Conservation (phyloP, 1,140 invertebrate genomes). For the Drosophila rufa region DNA sequence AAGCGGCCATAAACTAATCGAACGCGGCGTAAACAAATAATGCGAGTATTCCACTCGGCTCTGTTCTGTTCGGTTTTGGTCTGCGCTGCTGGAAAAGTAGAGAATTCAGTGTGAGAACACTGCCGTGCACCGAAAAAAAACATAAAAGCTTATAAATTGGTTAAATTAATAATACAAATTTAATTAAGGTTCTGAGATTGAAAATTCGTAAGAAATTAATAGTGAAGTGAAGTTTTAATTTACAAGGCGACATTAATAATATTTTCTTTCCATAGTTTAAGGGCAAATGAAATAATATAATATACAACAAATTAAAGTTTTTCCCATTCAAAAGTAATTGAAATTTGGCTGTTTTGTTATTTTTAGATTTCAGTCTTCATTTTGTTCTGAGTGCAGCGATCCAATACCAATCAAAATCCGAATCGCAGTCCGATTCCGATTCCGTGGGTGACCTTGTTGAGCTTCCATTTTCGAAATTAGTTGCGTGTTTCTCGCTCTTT, state of each 20-base stretch:
- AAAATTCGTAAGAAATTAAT: too few relatives aligned
- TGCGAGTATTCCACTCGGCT: conserved; percentile 11
- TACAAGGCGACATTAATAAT: too few relatives aligned
- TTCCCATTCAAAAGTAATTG: background rate
- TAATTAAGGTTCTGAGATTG: too few relatives aligned
- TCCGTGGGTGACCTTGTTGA: conserved; percentile 58
- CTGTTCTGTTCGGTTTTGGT: conserved; percentile 8
- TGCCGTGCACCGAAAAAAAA: background rate
- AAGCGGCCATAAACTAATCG: conserved; percentile 67
- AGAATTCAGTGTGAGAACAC: conserved; percentile 68
- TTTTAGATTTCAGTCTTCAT: too few relatives aligned
- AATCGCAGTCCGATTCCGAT: conserved; percentile 26
- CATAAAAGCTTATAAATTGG: background rate
- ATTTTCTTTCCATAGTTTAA: too few relatives aligned
- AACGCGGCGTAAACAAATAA: conserved; percentile 79
- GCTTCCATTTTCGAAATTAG: conserved; percentile 66
- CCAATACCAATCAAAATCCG: conserved; percentile 8
- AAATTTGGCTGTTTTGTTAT: background rate
- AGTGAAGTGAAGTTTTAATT: too few relatives aligned
- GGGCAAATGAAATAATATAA: too few relatives aligned
- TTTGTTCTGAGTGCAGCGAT: conserved; percentile 18
- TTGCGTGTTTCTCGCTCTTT: conserved; percentile 61
- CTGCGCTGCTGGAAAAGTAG: conserved; percentile 64
- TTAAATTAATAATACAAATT: too few relatives aligned
- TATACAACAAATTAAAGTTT: background rate